Evolutionary conservation across 2,888 invertebrate species (phyloP).

Genomic region (Lasioglossum malachurum): DNA sequence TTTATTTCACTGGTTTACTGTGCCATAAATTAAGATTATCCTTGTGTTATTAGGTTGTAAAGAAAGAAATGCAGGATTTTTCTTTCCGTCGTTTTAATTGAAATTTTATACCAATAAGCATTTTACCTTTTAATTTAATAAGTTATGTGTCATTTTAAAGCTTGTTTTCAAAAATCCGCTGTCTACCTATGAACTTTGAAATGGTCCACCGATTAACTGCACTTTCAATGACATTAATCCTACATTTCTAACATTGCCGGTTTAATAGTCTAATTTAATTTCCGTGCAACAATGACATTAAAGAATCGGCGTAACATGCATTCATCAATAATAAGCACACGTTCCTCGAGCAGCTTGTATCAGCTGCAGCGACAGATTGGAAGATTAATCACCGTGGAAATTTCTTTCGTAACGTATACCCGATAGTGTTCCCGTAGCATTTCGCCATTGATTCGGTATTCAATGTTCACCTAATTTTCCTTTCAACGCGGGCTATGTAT

Average conservation of each 20-base stretch:
- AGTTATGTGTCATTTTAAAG: too few relatives aligned
- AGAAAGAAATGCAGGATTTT: too few relatives aligned
- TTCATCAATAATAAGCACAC: conserved; percentile 9
- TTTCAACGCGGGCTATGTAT: not conserved
- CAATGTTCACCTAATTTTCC: conserved; percentile 15
- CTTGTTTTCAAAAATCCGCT: too few relatives aligned
- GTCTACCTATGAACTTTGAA: not conserved
- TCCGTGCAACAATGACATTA: not conserved
- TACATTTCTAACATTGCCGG: not conserved
- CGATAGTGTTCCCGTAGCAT: not conserved
- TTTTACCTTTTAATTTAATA: too few relatives aligned
- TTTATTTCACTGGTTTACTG: not conserved
- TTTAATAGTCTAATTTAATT: conserved; percentile 3
- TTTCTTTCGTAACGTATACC: conserved; percentile 38
- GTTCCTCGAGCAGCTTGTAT: conserved; percentile 2
- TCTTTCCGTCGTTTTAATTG: too few relatives aligned
- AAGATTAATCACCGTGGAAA: conserved; percentile 37
- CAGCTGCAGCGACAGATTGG: conserved; percentile 46
- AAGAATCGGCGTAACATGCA: not conserved
- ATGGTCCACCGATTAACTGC: not conserved
- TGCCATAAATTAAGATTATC: too few relatives aligned
- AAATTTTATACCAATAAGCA: too few relatives aligned
- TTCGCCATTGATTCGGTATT: not conserved
- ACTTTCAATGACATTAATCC: not conserved
- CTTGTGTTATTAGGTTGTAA: too few relatives aligned